Base-by-base conservation (phyloP, 2,113 vertebrate genomes). In the Lucifuga dentata region DNA sequence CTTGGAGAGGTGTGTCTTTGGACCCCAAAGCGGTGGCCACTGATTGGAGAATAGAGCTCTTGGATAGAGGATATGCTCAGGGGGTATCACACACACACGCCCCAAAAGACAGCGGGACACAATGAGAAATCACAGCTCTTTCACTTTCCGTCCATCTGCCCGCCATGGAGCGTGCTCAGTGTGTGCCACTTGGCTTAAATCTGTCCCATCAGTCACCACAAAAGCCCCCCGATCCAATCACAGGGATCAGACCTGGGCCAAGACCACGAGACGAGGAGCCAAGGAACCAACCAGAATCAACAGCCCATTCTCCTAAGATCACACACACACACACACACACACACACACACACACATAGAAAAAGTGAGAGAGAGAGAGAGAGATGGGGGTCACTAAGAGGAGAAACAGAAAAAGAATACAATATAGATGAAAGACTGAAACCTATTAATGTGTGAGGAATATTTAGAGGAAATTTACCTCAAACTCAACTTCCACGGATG, bases 81-180 rank as follows among this genome's bases (percentile, higher is more conserved):
- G 84, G 83, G 87, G 78, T 80, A 85, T 84, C 76, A 61, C 85
- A 65, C 77, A 73, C 84, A 76, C 77, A 73, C 84, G 74, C 87
- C 86, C 90, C 87, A 76, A 89, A 90, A 90, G 90, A 89, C 71
- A 80, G 38, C 45, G 63, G 82, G 85, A 86, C 83, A 90, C 90
- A 90, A 91, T 90, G 89, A 89, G 84, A 90, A 90, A 91, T 91
- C 89, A 90, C 88, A 88, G 85, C 86, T 88, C 89, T 90, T 90
- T 90, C 88, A 90, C 86, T 88, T 86, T 75, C 67, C 73, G 79
- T 86, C 90, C 90, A 92, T 90, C 90, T 92, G 90, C 89, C 80
- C 81, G 80, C 85, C 82, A 73, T 26, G 83, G 86, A 90, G 90
- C 79, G 74, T 78, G 87, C 86, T 86, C 85, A 66, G 76, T 86